Base-by-base conservation (phyloP, 1,140 invertebrate species). In the Triops longicaudatus region DNA sequence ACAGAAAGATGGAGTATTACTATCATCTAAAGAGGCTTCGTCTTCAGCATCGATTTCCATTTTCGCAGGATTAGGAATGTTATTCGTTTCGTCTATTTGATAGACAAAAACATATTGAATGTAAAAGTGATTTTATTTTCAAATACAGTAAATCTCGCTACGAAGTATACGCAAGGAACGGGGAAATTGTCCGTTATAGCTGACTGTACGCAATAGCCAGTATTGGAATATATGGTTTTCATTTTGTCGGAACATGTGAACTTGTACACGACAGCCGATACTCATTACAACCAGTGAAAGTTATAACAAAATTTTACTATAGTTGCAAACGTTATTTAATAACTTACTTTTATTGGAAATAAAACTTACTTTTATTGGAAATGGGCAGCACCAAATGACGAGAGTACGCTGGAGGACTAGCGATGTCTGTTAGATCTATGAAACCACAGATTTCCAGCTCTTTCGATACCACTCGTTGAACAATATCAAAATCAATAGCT, bases 381-480 rank as follows among this genome's bases (percentile, higher is more conserved):
- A 87, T 88, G 1, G 96, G 94, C 78, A 98, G 86, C 11, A 98
- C 88, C 73, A 98, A 86, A 85, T 98, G 96, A 31, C 95, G 88
- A 73, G 95, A 97, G 77, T 96, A 86, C 5, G 93, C 91, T 80
- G 93, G 94, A n/a, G 96, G 96, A 80, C 95, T 97, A n/a, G 94
- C 93, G 31, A 95, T 88, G 83, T 95, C 93, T 0, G 87, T 87
- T 1, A 93, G 88, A n/a, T 91, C 88, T 75, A 96, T 86, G 83
- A 95, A 96, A 4, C 94, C 94, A 83, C 90, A 90, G 44, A 96
- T 90, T 82, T 91, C 88, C 75, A 96, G 86, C 26, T 86, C 87
- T 79, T 89, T 87, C n/a, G 89, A 88, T 80, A 93, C 84, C 44
- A 85, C 87, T 76, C 87, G 86, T 76, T 87, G 85, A 0, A 86